Conservation (phyloP, 2,797 vertebrate genomes). For the Paratrypauchen microcephalus region DNA sequence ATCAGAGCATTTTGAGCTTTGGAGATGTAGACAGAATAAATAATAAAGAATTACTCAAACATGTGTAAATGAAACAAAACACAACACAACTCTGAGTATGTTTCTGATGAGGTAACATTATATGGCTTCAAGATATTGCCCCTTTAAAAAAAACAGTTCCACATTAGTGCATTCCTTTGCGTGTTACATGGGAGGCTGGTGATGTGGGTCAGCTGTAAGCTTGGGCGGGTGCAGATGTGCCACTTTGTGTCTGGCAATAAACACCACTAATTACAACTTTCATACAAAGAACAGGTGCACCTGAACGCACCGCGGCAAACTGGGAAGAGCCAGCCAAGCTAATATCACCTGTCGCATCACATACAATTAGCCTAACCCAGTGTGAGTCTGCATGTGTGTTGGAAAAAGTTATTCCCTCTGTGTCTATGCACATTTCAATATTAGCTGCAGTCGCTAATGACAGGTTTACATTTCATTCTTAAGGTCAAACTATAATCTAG, state of each 20-base stretch:
- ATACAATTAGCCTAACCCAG: constrained; percentile 63
- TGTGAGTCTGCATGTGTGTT: constrained; percentile 14
- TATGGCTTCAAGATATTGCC: too few species aligned
- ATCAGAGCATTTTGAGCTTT: too few species aligned
- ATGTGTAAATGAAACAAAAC: too few species aligned
- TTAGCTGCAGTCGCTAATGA: constrained; percentile 48
- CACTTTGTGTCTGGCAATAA: constrained; percentile 66
- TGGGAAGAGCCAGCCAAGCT: constrained; percentile 68
- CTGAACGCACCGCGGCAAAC: constrained; percentile 59
- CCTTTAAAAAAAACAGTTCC: neutral
- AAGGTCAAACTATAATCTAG: constrained; percentile 70
- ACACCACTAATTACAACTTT: constrained; percentile 73
- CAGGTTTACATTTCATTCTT: constrained; percentile 54
- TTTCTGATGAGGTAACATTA: too few species aligned
- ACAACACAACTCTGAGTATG: too few species aligned
- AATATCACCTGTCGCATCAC: constrained; percentile 74
- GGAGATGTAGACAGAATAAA: too few species aligned
- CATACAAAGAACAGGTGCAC: constrained; percentile 76
- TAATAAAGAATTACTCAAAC: too few species aligned
- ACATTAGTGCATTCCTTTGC: constrained; percentile 10
- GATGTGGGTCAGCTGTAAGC: constrained; percentile 15
- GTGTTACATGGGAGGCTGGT: constrained; percentile 13
- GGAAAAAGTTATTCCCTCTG: neutral
- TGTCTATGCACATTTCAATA: constrained; percentile 18
- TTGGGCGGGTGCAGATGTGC: constrained; percentile 64